phyloP scores from a whole-genome alignment of 2,113 vertebrate genomes.

The Neoarius graeffei region DNA sequence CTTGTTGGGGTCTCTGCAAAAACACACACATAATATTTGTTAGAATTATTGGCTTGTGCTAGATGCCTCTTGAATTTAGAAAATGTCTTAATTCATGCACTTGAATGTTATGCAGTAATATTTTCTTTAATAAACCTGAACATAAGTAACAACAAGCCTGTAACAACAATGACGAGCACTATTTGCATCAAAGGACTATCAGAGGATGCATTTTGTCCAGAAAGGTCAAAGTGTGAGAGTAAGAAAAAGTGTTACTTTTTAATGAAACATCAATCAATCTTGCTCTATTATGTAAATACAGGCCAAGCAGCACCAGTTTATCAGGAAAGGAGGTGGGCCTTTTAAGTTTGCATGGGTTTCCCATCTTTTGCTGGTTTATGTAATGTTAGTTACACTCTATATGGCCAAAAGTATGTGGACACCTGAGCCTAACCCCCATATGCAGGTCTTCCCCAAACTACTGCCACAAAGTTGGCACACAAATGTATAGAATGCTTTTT shows the following conservation, averaged over 20 bases:
- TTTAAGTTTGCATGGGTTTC: neutral
- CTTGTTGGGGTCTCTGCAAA: constrained; percentile 93
- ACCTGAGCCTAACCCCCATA: neutral
- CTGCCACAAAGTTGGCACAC: neutral
- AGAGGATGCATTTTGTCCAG: neutral
- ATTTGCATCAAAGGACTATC: neutral
- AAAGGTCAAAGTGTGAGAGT: neutral
- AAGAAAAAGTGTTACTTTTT: neutral
- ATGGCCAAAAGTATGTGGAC: neutral
- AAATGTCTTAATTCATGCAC: neutral
- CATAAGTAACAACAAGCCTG: neutral
- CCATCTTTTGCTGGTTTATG: neutral
- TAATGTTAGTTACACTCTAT: neutral
- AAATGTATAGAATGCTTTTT: neutral
- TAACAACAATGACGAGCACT: neutral
- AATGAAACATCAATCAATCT: neutral
- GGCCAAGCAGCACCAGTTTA: neutral
- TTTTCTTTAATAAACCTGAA: neutral
- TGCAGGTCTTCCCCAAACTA: neutral
- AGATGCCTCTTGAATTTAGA: neutral
- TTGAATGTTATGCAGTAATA: neutral
- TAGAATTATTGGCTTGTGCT: neutral
- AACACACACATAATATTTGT: constrained; percentile 25
- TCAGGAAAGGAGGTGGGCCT: neutral
- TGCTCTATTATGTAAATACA: neutral